These are phyloP conservation scores for Poeciliopsis turrubarensis DNA, from an alignment of 2,113 vertebrate genomes.

Conservation along the genomic window DNA sequence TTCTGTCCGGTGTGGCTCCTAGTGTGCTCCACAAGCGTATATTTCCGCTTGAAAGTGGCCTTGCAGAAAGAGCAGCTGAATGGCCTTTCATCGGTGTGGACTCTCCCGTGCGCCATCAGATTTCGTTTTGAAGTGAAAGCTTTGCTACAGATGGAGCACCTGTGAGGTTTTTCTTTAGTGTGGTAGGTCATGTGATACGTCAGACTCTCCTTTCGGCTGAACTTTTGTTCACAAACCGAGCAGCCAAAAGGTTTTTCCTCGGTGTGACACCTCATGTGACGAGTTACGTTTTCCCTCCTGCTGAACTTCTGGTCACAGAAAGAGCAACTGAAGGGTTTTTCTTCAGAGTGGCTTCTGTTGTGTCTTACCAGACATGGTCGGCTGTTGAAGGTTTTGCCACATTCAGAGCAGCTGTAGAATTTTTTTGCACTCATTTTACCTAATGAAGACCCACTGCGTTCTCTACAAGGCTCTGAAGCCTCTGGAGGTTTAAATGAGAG, in stretches of 20 bases:
- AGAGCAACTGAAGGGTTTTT: conserved; percentile 12
- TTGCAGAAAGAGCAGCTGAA: conserved; percentile 4
- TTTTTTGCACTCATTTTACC: not conserved
- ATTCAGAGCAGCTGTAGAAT: conserved; percentile 29
- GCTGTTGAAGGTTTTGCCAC: conserved; percentile 41
- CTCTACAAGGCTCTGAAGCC: not conserved
- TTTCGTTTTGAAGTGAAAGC: not conserved
- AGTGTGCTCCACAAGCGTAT: not conserved
- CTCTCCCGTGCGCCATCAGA: not conserved
- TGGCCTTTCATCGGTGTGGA: conserved; percentile 1
- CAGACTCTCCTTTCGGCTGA: not conserved
- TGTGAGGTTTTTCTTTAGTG: conserved; percentile 1
- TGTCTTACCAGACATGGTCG: conserved; percentile 23
- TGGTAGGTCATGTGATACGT: not conserved
- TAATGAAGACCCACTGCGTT: not conserved
- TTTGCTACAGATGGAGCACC: not conserved
- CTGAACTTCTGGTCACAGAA: not conserved
- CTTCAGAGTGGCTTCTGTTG: conserved; percentile 9
- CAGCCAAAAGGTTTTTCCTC: not conserved
- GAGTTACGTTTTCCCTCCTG: not conserved
- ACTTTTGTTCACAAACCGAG: not conserved
- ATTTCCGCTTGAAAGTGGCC: not conserved
- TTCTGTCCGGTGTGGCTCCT: not conserved
- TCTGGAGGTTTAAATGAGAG: not conserved
- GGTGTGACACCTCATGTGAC: not conserved